Evolutionary conservation across 1,140 invertebrate species (phyloP).

Genomic region (Cepaea nemoralis): DNA sequence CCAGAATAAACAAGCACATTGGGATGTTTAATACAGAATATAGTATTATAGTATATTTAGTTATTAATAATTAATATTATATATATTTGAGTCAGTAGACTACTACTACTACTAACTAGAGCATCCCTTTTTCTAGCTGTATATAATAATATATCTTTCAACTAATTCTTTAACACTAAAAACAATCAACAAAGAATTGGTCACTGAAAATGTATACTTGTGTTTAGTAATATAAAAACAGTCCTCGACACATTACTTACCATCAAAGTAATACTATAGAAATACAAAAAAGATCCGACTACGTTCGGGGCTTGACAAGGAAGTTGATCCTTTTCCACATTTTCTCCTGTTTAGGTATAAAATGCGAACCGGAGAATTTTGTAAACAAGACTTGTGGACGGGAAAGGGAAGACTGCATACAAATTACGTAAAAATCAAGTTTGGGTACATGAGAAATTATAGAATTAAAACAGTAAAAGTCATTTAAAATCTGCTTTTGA

Average conservation of each 20-base stretch:
- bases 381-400: not conserved
- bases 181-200: too few relatives aligned
- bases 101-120: too few relatives aligned
- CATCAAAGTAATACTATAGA: not conserved
- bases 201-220: not conserved
- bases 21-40: too few relatives aligned
- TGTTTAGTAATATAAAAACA: not conserved
- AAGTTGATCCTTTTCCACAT: constrained; percentile 2
- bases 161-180: not conserved
- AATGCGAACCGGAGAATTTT: constrained; percentile 1
- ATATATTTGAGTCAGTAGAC: not conserved
- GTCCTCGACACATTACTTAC: not conserved
- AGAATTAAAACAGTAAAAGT: too few relatives aligned
- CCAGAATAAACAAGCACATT: too few relatives aligned
- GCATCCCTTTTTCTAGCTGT: too few relatives aligned
- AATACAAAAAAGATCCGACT: not conserved
- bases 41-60: too few relatives aligned
- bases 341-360: not conserved
- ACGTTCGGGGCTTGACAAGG: not conserved
- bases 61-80: too few relatives aligned
- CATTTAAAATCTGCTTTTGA: too few relatives aligned
- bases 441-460: too few relatives aligned
- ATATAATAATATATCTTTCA: not conserved
- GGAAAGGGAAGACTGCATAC: too few relatives aligned
- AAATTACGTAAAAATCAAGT: too few relatives aligned